These are phyloP conservation scores for Diploptera punctata DNA, from an alignment of 2,888 invertebrate species.

Conservation along the genomic window DNA sequence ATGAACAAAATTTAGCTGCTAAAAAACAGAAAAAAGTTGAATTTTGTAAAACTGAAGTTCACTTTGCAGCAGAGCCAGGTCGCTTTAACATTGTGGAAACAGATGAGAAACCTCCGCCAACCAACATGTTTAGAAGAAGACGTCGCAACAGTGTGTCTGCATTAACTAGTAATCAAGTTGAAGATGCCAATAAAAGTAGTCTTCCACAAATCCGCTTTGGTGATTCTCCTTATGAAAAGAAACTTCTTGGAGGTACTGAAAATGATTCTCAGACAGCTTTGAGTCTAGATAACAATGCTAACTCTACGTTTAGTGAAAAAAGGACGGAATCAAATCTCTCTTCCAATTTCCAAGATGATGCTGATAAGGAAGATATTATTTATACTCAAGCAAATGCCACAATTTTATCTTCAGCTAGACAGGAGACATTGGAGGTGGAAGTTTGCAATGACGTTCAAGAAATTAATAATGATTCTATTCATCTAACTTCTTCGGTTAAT, in stretches of 20 bases:
- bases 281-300: not conserved
- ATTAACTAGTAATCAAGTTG: slow-evolving; percentile 52
- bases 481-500: slow-evolving; percentile 47
- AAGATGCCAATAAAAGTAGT: slow-evolving; percentile 55
- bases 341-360: slow-evolving; percentile 45
- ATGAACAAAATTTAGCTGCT: slow-evolving; percentile 46
- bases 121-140: slow-evolving; percentile 77
- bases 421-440: slow-evolving; percentile 6
- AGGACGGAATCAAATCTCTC: not conserved
- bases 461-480: not conserved
- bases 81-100: slow-evolving; percentile 87
- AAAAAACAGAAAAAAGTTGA: slow-evolving; percentile 76
- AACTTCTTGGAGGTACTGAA: slow-evolving; percentile 50
- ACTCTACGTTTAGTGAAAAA: not conserved
- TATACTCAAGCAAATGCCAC: slow-evolving; percentile 37
- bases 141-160: slow-evolving; percentile 60
- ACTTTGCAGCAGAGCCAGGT: slow-evolving; percentile 86
- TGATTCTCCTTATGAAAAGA: slow-evolving; percentile 59
- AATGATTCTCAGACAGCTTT: not conserved
- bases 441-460: not conserved
- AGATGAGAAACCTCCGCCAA: slow-evolving; percentile 85
- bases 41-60: slow-evolving; percentile 88
- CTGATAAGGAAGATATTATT: slow-evolving; percentile 35
- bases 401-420: slow-evolving; percentile 5
- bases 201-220: slow-evolving; percentile 72